Conservation (phyloP, 2,113 vertebrate genomes). For the Quiscalus mexicanus region DNA sequence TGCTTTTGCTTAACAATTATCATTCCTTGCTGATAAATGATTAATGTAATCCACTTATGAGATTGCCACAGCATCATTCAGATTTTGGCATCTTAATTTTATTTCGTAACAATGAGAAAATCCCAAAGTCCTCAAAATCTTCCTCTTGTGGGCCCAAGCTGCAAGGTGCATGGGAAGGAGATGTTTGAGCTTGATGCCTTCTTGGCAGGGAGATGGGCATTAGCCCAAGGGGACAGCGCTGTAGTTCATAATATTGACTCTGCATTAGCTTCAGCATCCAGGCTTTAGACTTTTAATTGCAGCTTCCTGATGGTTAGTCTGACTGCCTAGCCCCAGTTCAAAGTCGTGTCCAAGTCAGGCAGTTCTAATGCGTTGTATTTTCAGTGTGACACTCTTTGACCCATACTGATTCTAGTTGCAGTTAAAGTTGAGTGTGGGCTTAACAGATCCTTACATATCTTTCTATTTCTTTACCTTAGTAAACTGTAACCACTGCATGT, state of each 20-base stretch:
- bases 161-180: rapidly evolving
- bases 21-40: not conserved
- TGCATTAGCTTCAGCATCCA: not conserved
- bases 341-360: not conserved
- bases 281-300: not conserved
- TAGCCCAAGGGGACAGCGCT: rapidly evolving
- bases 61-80: not conserved
- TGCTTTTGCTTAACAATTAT: not conserved
- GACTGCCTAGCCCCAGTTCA: not conserved
- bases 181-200: rapidly evolving
- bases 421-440: not conserved
- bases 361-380: not conserved
- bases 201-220: not conserved
- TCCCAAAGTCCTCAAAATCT: not conserved
- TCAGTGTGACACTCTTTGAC: not conserved
- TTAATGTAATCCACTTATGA: conserved; percentile 12
- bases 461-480: not conserved
- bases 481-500: not conserved
- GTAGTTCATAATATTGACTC: rapidly evolving
- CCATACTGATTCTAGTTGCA: not conserved
- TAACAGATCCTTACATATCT: not conserved
- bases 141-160: rapidly evolving
- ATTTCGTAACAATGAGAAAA: not conserved
- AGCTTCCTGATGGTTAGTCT: not conserved
- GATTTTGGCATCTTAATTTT: conserved; percentile 20